phyloP scores from a whole-genome alignment of 2,113 vertebrate genomes.

The Motacilla tschutschensis region DNA sequence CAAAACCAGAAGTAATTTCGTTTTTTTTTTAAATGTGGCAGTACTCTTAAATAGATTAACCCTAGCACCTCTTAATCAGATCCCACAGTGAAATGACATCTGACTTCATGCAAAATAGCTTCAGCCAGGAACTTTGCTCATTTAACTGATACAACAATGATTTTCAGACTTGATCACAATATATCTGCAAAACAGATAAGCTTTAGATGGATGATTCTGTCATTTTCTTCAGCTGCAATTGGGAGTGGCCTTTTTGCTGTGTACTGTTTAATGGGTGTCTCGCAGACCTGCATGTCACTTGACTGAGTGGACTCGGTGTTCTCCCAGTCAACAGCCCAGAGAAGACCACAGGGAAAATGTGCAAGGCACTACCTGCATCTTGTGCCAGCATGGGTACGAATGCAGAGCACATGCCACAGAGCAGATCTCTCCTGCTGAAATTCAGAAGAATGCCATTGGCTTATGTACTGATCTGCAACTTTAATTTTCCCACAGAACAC shows the following conservation, averaged over 20 bases:
- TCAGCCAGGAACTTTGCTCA: not conserved
- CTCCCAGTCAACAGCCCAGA: not conserved
- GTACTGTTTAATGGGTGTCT: not conserved
- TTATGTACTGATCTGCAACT: not conserved
- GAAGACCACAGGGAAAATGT: not conserved
- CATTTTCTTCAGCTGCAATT: not conserved
- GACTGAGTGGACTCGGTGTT: not conserved
- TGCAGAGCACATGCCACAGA: not conserved
- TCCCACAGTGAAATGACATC: not conserved
- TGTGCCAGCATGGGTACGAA: not conserved
- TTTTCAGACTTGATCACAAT: not conserved
- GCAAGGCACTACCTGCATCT: rapidly evolving
- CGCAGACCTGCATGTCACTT: not conserved
- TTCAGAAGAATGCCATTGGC: not conserved
- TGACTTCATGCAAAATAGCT: not conserved
- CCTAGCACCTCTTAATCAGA: not conserved
- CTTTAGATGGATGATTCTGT: not conserved
- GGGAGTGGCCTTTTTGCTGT: not conserved
- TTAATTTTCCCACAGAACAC: not conserved
- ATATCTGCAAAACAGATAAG: not conserved
- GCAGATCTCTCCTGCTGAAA: not conserved
- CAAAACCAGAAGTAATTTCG: not conserved
- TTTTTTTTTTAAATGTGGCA: not conserved
- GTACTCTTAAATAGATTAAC: not conserved
- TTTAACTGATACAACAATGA: not conserved